Evolutionary conservation across 2,797 vertebrate genomes (phyloP), one percentile per base, ranked within the genome.

Genomic region (Gouania willdenowi): DNA sequence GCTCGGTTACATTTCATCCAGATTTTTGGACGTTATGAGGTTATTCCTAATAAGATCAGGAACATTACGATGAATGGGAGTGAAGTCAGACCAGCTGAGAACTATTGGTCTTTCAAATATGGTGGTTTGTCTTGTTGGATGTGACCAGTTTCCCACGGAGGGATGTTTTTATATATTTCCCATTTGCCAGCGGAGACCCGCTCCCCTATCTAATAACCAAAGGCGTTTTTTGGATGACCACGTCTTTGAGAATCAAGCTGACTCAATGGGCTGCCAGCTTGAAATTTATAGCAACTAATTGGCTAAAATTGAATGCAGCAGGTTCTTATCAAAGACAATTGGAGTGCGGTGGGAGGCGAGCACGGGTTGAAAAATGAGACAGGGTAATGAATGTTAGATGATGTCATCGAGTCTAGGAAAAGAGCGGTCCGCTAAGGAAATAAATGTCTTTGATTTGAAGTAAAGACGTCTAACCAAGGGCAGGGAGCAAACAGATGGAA

Each of bases 271-370:
- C 63, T 66, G 83, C 57, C 15, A 41, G 27, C 1, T 62, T 69
- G 46, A 81, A 79, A 88, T 80, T 81, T 84, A 80, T 72, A 64
- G 66, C 42, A 53, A 41, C 67, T 85, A 87, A 90, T 74, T 54
- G 74, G 64, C 29, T 41, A 53, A 82, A 87, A 79, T 74, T 66
- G 61, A 85, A 85, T 62, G 55, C 60, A 44, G 71, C 68, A 67
- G 66, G 61, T 65, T 82, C 34, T 71, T 79, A 77, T 79, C 66
- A 81, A 71, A 32, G 46, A 54, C 41, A 41, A 62, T 19, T 38
- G 27, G 59, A 70, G 25, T 14, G 12, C 21, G 41, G 34, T 29
- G 30, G 22, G 41, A 50, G 41, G 47, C 33, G 30, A 79, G 47
- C 30, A 27, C 79, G 7, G 17, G 32, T 29, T 53, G 39, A 52